These are phyloP conservation scores for Rhinopithecus roxellana DNA, from an alignment of 2,113 vertebrate genomes.

Conservation along the genomic window DNA sequence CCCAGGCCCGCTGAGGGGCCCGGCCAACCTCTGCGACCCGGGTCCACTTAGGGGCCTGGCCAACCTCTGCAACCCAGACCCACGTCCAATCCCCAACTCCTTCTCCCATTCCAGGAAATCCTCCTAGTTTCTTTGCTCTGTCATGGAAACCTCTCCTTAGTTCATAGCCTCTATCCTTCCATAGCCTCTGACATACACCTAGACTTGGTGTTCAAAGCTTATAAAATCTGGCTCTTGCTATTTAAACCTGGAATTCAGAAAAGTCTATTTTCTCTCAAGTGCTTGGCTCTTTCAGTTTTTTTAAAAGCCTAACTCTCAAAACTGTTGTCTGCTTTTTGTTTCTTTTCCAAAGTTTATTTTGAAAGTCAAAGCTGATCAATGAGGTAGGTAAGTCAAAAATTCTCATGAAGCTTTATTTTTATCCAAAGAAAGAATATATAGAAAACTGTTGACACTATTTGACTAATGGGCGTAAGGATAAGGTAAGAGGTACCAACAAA, in stretches of 20 bases:
- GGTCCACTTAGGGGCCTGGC: too few relatives aligned
- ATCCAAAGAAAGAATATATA: not conserved
- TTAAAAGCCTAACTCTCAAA: not conserved
- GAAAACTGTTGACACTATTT: not conserved
- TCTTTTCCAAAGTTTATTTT: constrained; percentile 4
- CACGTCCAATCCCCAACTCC: not conserved
- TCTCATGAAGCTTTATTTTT: not conserved
- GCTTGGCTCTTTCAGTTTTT: not conserved
- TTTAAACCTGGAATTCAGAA: not conserved
- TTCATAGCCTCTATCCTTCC: not conserved
- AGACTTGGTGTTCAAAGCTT: not conserved
- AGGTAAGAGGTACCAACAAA: not conserved
- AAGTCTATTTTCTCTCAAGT: not conserved
- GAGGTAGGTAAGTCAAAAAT: not conserved
- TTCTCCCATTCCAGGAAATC: not conserved
- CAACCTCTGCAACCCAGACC: not conserved
- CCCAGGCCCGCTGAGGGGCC: rapidly evolving
- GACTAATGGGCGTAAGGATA: not conserved
- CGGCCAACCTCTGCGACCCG: too few relatives aligned
- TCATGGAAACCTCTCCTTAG: not conserved
- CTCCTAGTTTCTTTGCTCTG: not conserved
- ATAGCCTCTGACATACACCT: not conserved
- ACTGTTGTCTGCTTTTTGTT: not conserved
- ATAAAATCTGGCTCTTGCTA: not conserved
- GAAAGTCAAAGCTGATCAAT: not conserved